phyloP scores from a whole-genome alignment of 2,797 vertebrate genomes.

The Bradypodion ventrale region DNA sequence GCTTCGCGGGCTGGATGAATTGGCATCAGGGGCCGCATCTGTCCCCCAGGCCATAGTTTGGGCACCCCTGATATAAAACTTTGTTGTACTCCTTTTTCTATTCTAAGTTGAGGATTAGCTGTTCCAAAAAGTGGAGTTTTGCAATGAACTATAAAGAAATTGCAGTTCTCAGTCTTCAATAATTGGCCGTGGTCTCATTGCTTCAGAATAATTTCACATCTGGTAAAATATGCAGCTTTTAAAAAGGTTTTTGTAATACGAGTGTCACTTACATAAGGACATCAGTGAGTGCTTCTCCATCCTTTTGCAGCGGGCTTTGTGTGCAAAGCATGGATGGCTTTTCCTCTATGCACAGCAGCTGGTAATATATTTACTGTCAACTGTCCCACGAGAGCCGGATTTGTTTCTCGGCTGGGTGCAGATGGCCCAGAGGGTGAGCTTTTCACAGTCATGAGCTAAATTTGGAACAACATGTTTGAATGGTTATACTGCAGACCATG shows the following conservation, averaged over 20 bases:
- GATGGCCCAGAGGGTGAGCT: slow-evolving; percentile 24
- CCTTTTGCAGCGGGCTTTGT: slow-evolving; percentile 9
- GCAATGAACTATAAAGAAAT: background rate
- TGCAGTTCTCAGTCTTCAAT: background rate
- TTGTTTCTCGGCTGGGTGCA: slow-evolving; percentile 12
- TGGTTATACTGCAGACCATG: background rate
- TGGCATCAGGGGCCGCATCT: too few relatives aligned
- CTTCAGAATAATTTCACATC: background rate
- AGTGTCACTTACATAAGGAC: background rate
- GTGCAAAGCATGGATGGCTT: slow-evolving; percentile 2
- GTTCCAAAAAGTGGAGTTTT: background rate
- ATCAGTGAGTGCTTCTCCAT: background rate
- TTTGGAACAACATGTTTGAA: slow-evolving; percentile 19
- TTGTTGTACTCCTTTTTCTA: too few relatives aligned
- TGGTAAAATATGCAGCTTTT: background rate
- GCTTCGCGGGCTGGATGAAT: too few relatives aligned
- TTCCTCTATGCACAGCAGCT: slow-evolving; percentile 15
- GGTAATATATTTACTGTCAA: background rate
- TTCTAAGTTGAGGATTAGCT: background rate
- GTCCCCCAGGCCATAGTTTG: too few relatives aligned
- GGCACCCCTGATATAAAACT: too few relatives aligned
- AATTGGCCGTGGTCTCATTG: background rate
- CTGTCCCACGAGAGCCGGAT: background rate
- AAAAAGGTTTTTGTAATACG: background rate
- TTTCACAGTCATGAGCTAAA: slow-evolving; percentile 30